A percentile compares a stretch with the other conserved stretches of the same genome.
phyloP scores from a whole-genome alignment of 2,888 invertebrate genomes.

The Resseliella maxima region DNA sequence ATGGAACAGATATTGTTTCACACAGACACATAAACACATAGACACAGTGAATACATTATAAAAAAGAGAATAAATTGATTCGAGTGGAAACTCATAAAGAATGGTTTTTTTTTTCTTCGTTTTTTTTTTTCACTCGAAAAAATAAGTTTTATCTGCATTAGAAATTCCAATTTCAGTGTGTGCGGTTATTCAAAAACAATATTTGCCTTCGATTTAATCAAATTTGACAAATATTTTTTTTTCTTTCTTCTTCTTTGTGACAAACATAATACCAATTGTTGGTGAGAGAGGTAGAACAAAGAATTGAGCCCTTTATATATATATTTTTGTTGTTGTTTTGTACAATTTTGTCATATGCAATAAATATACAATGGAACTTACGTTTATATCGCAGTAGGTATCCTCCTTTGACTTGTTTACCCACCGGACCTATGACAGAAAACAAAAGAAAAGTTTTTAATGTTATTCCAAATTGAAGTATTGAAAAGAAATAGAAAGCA shows the following conservation, averaged over 20 bases:
- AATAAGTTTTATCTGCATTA: neutral
- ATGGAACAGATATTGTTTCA: no score
- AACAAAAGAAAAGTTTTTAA: conserved; percentile 20
- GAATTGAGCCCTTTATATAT: neutral
- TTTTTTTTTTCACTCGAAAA: no score
- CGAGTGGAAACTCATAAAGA: neutral
- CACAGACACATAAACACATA: no score
- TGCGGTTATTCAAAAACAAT: no score
- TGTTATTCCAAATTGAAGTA: conserved; percentile 9
- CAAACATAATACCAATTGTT: neutral
- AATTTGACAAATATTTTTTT: neutral
- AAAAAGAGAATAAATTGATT: neutral
- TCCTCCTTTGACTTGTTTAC: conserved; percentile 80
- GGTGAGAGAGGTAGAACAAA: neutral
- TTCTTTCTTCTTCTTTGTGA: neutral
- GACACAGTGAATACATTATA: no score
- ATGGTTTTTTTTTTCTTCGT: neutral
- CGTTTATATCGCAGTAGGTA: conserved; percentile 81
- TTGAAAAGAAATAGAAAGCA: no score
- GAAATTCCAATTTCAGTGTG: neutral
- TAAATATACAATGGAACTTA: conserved; percentile 68
- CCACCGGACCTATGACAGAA: conserved; percentile 71
- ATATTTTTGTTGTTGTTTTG: neutral
- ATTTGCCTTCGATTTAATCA: neutral
- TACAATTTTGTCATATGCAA: neutral